phyloP scores from a whole-genome alignment of 2,888 invertebrate species.

The Dolichopus griseipennis region DNA sequence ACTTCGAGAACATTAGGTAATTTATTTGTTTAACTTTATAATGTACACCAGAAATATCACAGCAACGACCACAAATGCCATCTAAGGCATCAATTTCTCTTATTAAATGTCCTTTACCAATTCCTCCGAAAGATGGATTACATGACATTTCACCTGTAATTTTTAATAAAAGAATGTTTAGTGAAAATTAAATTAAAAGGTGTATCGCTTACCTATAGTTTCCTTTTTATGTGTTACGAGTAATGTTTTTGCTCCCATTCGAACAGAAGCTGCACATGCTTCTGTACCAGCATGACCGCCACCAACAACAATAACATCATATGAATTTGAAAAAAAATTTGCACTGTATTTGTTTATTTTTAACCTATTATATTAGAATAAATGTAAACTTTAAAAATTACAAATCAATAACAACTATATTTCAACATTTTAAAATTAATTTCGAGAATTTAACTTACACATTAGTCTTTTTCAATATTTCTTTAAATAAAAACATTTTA shows the following conservation, averaged over 20 bases:
- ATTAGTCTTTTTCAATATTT: too few relatives aligned
- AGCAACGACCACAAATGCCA: constrained; percentile 71
- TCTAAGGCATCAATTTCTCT: constrained; percentile 81
- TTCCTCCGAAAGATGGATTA: constrained; percentile 88
- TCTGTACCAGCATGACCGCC: constrained; percentile 90
- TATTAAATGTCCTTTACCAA: constrained; percentile 84
- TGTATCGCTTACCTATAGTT: constrained; percentile 56
- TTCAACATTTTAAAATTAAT: too few relatives aligned
- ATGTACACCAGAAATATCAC: constrained; percentile 71
- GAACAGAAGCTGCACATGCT: constrained; percentile 71
- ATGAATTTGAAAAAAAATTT: background rate
- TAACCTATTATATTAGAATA: too few relatives aligned
- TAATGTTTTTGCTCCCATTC: constrained; percentile 72
- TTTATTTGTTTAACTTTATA: constrained; percentile 51
- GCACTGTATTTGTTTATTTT: too few relatives aligned
- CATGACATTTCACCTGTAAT: constrained; percentile 79
- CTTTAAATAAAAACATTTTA: too few relatives aligned
- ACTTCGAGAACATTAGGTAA: background rate
- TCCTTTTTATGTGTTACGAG: constrained; percentile 75
- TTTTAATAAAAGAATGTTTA: constrained; percentile 4
- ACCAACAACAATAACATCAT: constrained; percentile 76
- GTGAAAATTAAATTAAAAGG: background rate
- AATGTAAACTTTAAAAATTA: too few relatives aligned
- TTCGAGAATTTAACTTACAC: too few relatives aligned
- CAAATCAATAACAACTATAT: too few relatives aligned